Conservation (phyloP, 35 echinoderm and acorn worm species). For the Holothuria glaberrima region DNA sequence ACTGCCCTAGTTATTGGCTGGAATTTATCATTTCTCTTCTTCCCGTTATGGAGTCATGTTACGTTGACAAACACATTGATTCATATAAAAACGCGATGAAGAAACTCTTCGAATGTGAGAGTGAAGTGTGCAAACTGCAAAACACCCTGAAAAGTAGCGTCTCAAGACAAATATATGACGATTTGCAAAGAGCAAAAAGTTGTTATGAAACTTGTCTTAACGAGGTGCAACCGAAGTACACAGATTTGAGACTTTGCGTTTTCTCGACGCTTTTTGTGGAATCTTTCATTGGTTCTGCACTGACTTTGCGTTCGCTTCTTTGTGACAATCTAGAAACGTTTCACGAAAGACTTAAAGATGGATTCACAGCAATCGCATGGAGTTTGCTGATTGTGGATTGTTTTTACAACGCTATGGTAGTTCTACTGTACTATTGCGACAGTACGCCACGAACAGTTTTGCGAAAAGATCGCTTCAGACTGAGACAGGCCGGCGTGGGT, state of each 20-base stretch:
- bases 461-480: constrained; percentile 20
- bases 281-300: not conserved
- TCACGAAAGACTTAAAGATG: constrained; percentile 8
- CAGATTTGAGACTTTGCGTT: constrained; percentile 46
- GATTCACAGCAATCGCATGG: constrained; percentile 12
- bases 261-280: constrained; percentile 26
- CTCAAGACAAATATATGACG: not conserved
- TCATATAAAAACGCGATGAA: not conserved
- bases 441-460: constrained; percentile 18
- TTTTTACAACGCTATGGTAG: constrained; percentile 20
- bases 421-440: constrained; percentile 3
- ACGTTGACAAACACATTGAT: constrained; percentile 37
- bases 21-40: constrained; percentile 32
- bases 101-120: not conserved
- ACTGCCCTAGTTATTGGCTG: constrained; percentile 13
- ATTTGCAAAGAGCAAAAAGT: not conserved
- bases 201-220: not conserved
- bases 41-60: constrained; percentile 26
- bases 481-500: not conserved
- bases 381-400: constrained; percentile 14
- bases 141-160: not conserved
- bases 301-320: not conserved
- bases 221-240: constrained; percentile 12
- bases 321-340: not conserved
- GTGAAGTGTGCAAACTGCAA: not conserved